Evolutionary conservation across 2,113 vertebrate genomes (phyloP), one percentile per base, ranked within the genome.

Genomic region (Pterocles orientalis): DNA sequence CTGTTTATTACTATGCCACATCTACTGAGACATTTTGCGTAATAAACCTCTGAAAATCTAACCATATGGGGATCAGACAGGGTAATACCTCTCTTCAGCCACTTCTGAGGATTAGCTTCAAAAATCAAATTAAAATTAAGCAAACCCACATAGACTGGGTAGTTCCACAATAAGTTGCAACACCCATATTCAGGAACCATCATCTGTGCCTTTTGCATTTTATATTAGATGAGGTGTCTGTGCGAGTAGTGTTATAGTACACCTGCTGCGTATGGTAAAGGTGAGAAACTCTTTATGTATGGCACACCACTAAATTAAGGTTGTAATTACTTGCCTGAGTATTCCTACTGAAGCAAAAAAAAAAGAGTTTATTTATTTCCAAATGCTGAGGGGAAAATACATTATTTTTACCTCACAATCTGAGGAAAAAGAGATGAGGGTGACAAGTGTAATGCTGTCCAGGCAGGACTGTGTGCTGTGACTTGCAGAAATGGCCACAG

Each of bases 71-170:
- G 54, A 86, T 88, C 77, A 92, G 75, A 77, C 76, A 66, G 12
- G 19, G 47, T 66, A 86, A 70, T 75, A 56, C 19, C 25, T 68
- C 54, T 72, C 43, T 58, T 86, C 43, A 90, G 72, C 76, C 90
- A 86, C 76, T 94, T 93, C 79, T 90, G 76, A 93, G 64, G 56
- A 90, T 56, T 78, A 80, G 45, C 88, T 86, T 90, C 68, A 88
- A 86, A 95, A 96, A 85, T 88, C 78, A 88, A 94, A 85, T 91
- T 85, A 87, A 91, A 95, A 70, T 88, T 36, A 95, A 88, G 50
- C 54, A 92, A 92, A 96, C 85, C 75, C 51, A 94, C 86, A 80
- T 17, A 73, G 71, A 36, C 58, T 4, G 11, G 41, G 53, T 34
- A 83, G 58, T 85, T 82, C 71, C 68, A 86, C 48, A 53, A 0